Conservation (phyloP, 2,113 vertebrate genomes). For the Amia ocellicauda region DNA sequence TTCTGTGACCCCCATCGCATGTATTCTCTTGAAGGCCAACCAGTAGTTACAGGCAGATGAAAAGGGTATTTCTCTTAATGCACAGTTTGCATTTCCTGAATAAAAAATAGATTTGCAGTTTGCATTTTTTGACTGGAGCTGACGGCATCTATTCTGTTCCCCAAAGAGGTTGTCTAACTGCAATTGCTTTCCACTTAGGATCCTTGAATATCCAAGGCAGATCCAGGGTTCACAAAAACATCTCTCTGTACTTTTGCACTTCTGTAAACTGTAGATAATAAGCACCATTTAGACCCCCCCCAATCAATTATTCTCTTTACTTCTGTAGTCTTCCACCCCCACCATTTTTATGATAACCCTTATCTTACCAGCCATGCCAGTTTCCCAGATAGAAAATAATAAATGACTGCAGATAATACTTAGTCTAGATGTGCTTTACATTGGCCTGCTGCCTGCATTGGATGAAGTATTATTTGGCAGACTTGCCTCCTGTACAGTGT, state of each 20-base stretch:
- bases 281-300: slow-evolving; percentile 21
- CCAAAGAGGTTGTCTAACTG: neutral
- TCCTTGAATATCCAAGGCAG: slow-evolving; percentile 12
- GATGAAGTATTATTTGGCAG: slow-evolving; percentile 26
- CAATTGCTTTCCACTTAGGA: neutral
- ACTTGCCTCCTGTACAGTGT: slow-evolving; percentile 2
- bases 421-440: slow-evolving; percentile 15
- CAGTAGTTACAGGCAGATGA: too few relatives aligned
- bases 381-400: slow-evolving; percentile 37
- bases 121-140: too few relatives aligned
- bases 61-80: too few relatives aligned
- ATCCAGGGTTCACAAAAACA: slow-evolving; percentile 11
- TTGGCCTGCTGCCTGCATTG: slow-evolving; percentile 5
- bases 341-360: slow-evolving; percentile 24
- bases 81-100: too few relatives aligned
- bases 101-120: too few relatives aligned
- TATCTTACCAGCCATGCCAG: slow-evolving; percentile 29
- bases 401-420: slow-evolving; percentile 37
- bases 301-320: slow-evolving; percentile 37
- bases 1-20: too few relatives aligned
- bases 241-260: slow-evolving; percentile 3
- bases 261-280: slow-evolving; percentile 20
- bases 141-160: neutral
- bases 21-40: too few relatives aligned
- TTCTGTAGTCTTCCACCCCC: slow-evolving; percentile 22